Percentiles rank a stretch among this genome's conserved stretches.
Evolutionary conservation across 2,113 vertebrate species (phyloP).

Genomic region (Copsychus sechellarum): DNA sequence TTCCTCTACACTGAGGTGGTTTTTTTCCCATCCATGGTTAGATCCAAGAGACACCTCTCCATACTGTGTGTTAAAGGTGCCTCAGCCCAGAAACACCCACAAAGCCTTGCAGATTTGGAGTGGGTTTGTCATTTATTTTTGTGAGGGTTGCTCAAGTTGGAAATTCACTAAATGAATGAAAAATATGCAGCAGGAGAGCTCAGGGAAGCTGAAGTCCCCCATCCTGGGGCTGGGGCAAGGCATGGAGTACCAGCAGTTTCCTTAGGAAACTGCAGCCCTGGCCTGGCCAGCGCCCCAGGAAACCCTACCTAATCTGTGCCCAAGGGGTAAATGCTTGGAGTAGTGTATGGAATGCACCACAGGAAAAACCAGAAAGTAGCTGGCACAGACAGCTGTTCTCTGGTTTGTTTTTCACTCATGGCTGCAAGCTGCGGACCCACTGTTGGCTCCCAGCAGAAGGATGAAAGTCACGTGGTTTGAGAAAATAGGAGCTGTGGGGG

Average conservation of each 20-base stretch:
- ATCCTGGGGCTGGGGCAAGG: not conserved
- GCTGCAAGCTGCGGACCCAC: not conserved
- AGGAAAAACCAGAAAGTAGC: not conserved
- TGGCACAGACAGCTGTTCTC: not conserved
- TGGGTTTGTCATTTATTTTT: not conserved
- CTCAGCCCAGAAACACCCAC: not conserved
- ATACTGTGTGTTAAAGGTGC: not conserved
- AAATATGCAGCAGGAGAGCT: accelerated
- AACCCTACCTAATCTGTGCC: not conserved
- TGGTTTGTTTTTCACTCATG: accelerated
- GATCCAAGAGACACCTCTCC: not conserved
- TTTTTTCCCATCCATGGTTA: not conserved
- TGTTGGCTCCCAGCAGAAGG: not conserved
- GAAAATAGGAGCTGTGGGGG: not conserved
- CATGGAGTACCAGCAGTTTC: not conserved
- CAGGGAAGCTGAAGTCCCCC: not conserved
- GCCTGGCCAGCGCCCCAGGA: accelerated
- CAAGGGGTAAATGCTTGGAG: not conserved
- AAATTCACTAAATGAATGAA: not conserved
- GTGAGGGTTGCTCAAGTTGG: not conserved
- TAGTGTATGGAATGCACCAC: not conserved
- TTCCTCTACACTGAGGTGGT: not conserved
- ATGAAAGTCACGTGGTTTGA: not conserved
- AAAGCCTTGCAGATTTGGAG: accelerated
- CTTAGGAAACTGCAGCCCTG: not conserved